Conservation (phyloP, 1,140 invertebrate genomes). For the Amphibalanus amphitrite region DNA sequence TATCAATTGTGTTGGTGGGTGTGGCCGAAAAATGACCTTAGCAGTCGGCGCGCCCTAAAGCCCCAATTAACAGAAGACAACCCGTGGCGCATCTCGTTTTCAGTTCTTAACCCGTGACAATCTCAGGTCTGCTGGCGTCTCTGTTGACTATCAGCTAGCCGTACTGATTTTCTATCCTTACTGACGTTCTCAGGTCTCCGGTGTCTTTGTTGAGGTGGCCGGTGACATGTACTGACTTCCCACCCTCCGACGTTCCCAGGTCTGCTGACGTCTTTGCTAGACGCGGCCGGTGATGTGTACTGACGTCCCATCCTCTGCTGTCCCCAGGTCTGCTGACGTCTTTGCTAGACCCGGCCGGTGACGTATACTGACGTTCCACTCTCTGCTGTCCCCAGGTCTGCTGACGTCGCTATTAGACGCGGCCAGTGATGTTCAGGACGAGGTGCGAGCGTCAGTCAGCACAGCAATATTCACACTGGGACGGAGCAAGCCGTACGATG, state of each 20-base stretch:
- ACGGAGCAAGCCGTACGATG: background rate
- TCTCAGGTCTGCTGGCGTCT: too few relatives aligned
- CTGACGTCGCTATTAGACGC: conserved; percentile 1
- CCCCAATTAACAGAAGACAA: too few relatives aligned
- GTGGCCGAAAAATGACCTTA: too few relatives aligned
- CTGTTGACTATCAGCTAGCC: too few relatives aligned
- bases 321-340: background rate
- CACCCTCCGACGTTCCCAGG: background rate
- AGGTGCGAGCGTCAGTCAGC: background rate
- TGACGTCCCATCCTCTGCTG: background rate
- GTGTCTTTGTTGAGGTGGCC: too few relatives aligned
- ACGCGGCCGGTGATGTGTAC: background rate
- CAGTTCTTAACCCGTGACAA: too few relatives aligned
- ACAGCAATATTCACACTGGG: background rate
- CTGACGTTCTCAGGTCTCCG: too few relatives aligned
- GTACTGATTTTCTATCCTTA: too few relatives aligned
- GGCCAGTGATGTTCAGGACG: background rate
- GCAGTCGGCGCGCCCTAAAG: too few relatives aligned
- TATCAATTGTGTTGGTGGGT: too few relatives aligned
- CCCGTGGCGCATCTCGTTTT: too few relatives aligned
- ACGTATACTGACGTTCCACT: background rate
- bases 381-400: background rate
- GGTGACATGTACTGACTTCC: too few relatives aligned
- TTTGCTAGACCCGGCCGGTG: background rate
- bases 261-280: background rate